Conservation (phyloP, 2,888 invertebrate genomes). For the Pharmacophagus antenor region DNA sequence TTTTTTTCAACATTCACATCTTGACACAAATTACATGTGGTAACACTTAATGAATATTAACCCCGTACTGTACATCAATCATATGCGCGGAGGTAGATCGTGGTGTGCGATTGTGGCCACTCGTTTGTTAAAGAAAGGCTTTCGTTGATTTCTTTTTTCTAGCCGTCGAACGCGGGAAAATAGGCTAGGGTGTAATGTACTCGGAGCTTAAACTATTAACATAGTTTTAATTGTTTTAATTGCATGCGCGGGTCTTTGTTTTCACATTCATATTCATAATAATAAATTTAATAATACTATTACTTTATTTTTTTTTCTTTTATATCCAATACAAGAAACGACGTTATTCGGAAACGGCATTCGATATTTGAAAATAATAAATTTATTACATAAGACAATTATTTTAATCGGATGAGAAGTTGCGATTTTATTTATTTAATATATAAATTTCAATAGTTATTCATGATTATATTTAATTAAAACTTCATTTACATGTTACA, state of each 20-base stretch:
- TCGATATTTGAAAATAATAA: no score
- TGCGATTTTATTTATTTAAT: no score
- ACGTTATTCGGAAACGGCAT: no score
- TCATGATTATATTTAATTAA: no score
- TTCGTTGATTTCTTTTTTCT: slow-evolving; percentile 30
- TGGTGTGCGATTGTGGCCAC: slow-evolving; percentile 48
- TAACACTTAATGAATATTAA: slow-evolving; percentile 76
- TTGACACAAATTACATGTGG: slow-evolving; percentile 48
- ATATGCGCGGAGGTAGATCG: slow-evolving; percentile 57
- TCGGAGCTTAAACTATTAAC: slow-evolving; percentile 22
- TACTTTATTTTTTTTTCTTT: not conserved
- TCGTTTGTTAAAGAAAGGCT: slow-evolving; percentile 52
- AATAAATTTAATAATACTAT: not conserved
- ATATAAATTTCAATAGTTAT: no score
- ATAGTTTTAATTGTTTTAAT: slow-evolving; percentile 7
- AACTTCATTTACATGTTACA: no score
- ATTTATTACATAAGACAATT: no score
- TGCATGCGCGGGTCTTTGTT: not conserved
- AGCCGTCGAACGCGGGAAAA: slow-evolving; percentile 26
- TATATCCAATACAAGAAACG: no score
- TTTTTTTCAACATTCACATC: slow-evolving; percentile 35
- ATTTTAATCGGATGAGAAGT: no score
- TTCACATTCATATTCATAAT: not conserved
- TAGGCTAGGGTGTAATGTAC: slow-evolving; percentile 28
- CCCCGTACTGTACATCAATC: slow-evolving; percentile 70